phyloP scores from a whole-genome alignment of 2,797 vertebrate species.

The Danio choprae region DNA sequence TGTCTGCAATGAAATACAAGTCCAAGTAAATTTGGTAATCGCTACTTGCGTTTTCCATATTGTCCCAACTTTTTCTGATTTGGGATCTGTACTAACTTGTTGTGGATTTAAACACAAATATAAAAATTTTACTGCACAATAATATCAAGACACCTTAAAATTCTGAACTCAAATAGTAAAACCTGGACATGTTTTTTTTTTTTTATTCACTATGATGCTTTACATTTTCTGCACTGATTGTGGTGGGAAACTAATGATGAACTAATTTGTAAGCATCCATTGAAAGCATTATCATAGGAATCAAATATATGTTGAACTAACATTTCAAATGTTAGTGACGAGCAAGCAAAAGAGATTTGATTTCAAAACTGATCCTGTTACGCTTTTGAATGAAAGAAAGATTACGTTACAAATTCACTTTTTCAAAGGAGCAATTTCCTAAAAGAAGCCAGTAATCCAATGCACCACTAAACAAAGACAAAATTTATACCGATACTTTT shows the following conservation, averaged over 20 bases:
- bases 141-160: no score
- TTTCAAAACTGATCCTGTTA: neutral
- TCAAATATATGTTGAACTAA: neutral
- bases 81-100: no score
- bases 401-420: neutral
- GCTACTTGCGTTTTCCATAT: no score
- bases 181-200: neutral
- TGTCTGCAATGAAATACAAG: no score
- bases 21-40: no score
- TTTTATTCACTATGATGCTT: slow-evolving; percentile 3
- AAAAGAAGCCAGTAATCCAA: neutral
- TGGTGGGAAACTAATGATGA: neutral
- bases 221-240: neutral
- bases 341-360: neutral
- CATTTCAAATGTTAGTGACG: neutral
- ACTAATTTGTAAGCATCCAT: no score
- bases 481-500: neutral
- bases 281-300: neutral
- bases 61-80: no score
- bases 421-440: slow-evolving; percentile 3
- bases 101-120: no score
- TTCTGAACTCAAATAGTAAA: no score
- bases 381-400: neutral
- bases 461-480: neutral
- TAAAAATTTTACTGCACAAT: no score